Conservation (phyloP, 1,140 invertebrate species). For the Drosophila paulistorum region DNA sequence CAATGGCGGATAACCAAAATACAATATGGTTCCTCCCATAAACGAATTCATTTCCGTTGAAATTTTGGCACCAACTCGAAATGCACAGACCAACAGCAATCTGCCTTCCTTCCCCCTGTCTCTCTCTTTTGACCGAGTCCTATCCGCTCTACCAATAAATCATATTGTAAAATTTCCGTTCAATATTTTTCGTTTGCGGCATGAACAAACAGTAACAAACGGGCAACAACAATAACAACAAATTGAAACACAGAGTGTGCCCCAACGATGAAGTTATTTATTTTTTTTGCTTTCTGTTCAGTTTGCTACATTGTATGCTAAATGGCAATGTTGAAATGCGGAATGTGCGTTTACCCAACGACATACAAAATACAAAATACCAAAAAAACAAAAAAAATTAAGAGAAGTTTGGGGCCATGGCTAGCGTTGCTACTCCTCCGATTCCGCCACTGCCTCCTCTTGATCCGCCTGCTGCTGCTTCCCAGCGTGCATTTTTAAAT, state of each 20-base stretch:
- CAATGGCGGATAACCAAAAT: conserved; percentile 76
- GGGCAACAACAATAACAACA: conserved; percentile 39
- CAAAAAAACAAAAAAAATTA: neutral
- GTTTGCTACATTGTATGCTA: conserved; percentile 69
- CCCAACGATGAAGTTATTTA: conserved; percentile 8
- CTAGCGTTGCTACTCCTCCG: conserved; percentile 24
- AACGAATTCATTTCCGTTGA: conserved; percentile 77
- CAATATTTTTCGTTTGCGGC: conserved; percentile 71
- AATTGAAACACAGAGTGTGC: conserved; percentile 51
- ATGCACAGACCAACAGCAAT: conserved; percentile 14
- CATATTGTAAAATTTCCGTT: conserved; percentile 80
- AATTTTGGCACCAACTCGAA: conserved; percentile 68
- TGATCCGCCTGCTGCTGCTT: neutral
- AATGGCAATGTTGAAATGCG: conserved; percentile 66
- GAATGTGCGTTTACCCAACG: conserved; percentile 61
- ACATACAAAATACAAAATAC: conserved; percentile 9
- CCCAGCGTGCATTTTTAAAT: conserved; percentile 69
- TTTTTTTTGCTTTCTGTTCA: conserved; percentile 29
- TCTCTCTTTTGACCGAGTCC: neutral
- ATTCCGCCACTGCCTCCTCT: neutral
- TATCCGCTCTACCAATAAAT: conserved; percentile 56
- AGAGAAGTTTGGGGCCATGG: conserved; percentile 29
- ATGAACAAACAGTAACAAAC: conserved; percentile 62
- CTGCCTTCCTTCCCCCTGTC: neutral
- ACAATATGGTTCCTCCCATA: conserved; percentile 73